Conservation (phyloP, 2,888 invertebrate genomes). For the Glaucopsyche alexis region DNA sequence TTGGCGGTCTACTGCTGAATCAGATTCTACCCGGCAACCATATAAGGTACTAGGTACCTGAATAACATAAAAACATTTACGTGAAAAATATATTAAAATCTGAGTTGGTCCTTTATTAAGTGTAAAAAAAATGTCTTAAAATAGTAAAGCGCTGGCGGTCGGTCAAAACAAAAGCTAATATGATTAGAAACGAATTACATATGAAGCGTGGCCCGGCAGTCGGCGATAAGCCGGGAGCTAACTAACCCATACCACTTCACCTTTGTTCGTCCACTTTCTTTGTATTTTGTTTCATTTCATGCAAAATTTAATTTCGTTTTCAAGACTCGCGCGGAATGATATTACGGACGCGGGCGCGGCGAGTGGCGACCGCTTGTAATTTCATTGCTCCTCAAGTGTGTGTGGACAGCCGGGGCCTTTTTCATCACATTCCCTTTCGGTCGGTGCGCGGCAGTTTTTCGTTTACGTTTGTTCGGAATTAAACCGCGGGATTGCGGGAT, state of each 20-base stretch:
- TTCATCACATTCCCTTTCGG: slow-evolving; percentile 78
- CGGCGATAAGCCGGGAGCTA: slow-evolving; percentile 51
- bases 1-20: too few species aligned
- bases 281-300: slow-evolving; percentile 79
- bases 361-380: slow-evolving; percentile 65
- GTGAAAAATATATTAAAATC: slow-evolving; percentile 11
- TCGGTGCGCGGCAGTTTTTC: slow-evolving; percentile 64
- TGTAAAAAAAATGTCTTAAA: slow-evolving; percentile 6
- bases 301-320: slow-evolving; percentile 80
- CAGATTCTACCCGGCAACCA: not conserved
- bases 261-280: slow-evolving; percentile 77
- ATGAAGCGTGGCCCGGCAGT: slow-evolving; percentile 45
- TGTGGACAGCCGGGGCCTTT: slow-evolving; percentile 76
- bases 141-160: slow-evolving; percentile 41
- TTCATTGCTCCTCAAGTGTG: slow-evolving; percentile 76
- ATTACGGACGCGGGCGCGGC: slow-evolving; percentile 60
- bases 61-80: not conserved
- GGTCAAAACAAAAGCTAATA: slow-evolving; percentile 64
- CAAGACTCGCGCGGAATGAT: slow-evolving; percentile 79
- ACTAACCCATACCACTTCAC: slow-evolving; percentile 67
- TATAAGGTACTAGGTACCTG: not conserved
- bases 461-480: slow-evolving; percentile 73
- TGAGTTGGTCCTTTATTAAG: not conserved
- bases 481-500: slow-evolving; percentile 69
- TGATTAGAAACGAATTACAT: slow-evolving; percentile 77